phyloP scores from a whole-genome alignment of 2,888 invertebrate species.

The Yponomeuta plumbellus region DNA sequence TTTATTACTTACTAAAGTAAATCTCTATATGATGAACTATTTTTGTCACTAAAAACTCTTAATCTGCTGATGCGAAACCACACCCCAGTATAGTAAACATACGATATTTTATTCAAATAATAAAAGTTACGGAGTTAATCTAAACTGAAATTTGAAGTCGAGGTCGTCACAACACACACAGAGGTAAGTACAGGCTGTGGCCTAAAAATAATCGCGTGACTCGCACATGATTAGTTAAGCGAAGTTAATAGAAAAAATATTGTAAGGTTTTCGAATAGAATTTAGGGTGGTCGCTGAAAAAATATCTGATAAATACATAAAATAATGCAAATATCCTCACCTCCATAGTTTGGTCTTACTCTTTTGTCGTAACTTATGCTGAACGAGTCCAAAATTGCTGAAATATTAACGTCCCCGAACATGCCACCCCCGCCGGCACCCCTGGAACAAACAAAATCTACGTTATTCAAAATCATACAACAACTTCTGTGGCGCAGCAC shows the following conservation, averaged over 20 bases:
- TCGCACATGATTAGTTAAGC: background rate
- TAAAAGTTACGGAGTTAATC: background rate
- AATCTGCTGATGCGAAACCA: too few species aligned
- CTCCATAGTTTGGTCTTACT: conserved; percentile 99
- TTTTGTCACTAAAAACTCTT: too few species aligned
- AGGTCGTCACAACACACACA: background rate
- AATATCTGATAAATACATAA: background rate
- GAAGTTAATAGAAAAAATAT: background rate
- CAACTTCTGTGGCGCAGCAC: too few species aligned
- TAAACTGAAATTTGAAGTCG: background rate
- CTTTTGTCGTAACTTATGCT: conserved; percentile 99
- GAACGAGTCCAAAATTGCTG: conserved; percentile 95
- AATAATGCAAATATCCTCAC: conserved; percentile 65
- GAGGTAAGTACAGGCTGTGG: background rate
- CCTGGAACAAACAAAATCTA: conserved; percentile 48
- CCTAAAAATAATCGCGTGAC: background rate
- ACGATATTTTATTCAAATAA: background rate
- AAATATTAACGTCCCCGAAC: conserved; percentile 95
- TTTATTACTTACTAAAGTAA: too few species aligned
- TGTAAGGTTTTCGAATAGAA: background rate
- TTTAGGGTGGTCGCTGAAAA: background rate
- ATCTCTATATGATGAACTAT: too few species aligned
- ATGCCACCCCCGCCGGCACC: conserved; percentile 87
- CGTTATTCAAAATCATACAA: background rate
- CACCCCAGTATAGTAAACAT: background rate